Evolutionary conservation across 2,113 vertebrate genomes (phyloP), one percentile per base, ranked within the genome.

Genomic region (Phrynocephalus versicolor): DNA sequence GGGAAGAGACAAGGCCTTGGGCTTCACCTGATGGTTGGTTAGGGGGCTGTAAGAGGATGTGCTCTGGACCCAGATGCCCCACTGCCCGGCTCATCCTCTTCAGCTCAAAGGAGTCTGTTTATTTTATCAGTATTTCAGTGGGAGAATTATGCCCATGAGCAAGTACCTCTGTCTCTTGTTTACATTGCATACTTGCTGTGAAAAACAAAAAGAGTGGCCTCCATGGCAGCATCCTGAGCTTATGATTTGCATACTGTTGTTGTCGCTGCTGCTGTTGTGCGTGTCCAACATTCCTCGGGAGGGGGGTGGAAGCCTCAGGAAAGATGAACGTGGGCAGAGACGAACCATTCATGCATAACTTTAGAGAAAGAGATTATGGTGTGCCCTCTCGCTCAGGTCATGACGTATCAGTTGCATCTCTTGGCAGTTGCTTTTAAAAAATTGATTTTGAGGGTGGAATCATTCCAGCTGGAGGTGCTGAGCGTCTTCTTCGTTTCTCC

Each of bases 391-490:
- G 5, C 45, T 51, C 45, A 51, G 10, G 45, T 51, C 10, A 10
- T 51, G 45, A 51, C 45, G 10, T 51, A 51, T 10, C 45, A 51
- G 45, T 51, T 51, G 10, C 45, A 51, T 67, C 12, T 67, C 23
- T 67, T 30, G 23, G 64, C 12, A 13, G 21, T 55, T 76, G 25
- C 15, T 1, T 74, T 75, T 19, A 37, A 67, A 23, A 67, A 19
- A 4, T 7, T 67, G 25, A 23, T 64, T 25, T 23, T 64, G 21
- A 51, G 16, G n/a, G 30, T 3, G 25, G 23, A 14, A 67, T 90
- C 67, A 3, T 2, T 0, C 0, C 0, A 0, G 2, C 0, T 0
- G 51, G 39, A 33, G 25, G 37, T 23, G 19, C 83, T 89, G 33
- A 92, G 19, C 2, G 1, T 9, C 69, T 77, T 84, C 18, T 35